Evolutionary conservation across 2,113 vertebrate genomes (phyloP), one percentile per base, ranked within the genome.

Genomic region (Pyxicephalus adspersus): DNA sequence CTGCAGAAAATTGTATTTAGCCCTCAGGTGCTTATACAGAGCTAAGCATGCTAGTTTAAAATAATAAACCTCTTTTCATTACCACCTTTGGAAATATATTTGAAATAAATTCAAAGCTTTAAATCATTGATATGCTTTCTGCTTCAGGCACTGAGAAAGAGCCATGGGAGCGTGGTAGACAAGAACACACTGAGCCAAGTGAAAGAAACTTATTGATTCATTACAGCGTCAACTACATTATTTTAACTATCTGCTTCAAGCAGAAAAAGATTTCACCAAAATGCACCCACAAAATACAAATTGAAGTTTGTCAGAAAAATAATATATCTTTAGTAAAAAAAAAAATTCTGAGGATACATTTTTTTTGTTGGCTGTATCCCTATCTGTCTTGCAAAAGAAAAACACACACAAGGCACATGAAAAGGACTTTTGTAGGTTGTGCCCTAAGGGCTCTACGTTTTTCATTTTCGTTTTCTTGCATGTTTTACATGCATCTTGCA

Each of bases 21-120:
- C 38, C 57, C 18, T 29, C 20, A 64, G n/a, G 50, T 64, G 60
- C 67, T 64, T 23, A 64, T 60, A 80, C 64, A 29, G 64, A 55
- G 15, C 25, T 63, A 63, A 60, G 34, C 38, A 80, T 64, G 54
- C 66, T 80, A 25, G 25, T 29, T 72, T 74, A 81, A 81, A 81
- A 81, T 81, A 81, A 81, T 74, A 81, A 81, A 71, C 68, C 58
- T 73, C 50, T 63, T 81, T 81, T 64, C 68, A 73, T 81, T 73
- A 81, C 45, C 23, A 81, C 67, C 67, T 81, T 81, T 64, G 51
- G 60, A 74, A 64, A 81, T 74, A 72, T 55, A 81, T 81, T 64
- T 64, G 26, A 81, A 29, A 64, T 23, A 74, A 81, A 74, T 74
- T 81, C 70, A 81, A 64, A 81, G 67, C 79, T 74, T 54, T 74